These are phyloP conservation scores for Pomphorhynchus laevis DNA, from an alignment of 1,140 invertebrate genomes.

Conservation along the genomic window DNA sequence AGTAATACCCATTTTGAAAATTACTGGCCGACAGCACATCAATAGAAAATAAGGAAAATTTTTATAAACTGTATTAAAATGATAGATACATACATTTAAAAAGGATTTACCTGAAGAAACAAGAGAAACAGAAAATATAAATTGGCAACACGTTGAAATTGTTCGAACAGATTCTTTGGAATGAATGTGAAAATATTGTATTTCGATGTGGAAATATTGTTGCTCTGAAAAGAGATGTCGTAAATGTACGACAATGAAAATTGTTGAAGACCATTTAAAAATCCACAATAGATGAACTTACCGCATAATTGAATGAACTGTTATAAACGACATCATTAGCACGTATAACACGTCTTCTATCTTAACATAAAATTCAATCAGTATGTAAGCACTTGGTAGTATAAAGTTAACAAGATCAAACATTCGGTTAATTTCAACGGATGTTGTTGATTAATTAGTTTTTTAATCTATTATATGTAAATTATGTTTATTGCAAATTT, in stretches of 20 bases:
- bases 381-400: too few species aligned
- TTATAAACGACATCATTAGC: slow-evolving; percentile 76
- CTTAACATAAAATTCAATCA: slow-evolving; percentile 28
- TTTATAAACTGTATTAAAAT: neutral
- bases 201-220: slow-evolving; percentile 60
- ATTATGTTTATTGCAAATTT: too few species aligned
- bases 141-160: slow-evolving; percentile 84
- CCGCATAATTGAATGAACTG: slow-evolving; percentile 74
- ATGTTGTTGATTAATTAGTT: too few species aligned
- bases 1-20: neutral
- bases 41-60: neutral
- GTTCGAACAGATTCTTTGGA: slow-evolving; percentile 76
- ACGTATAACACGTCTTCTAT: slow-evolving; percentile 49
- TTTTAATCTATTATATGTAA: too few species aligned
- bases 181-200: slow-evolving; percentile 67
- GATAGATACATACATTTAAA: too few species aligned
- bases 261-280: slow-evolving; percentile 12
- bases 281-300: slow-evolving; percentile 26
- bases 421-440: too few species aligned
- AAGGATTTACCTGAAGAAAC: slow-evolving; percentile 24
- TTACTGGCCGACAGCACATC: neutral
- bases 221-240: slow-evolving; percentile 17
- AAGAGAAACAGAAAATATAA: slow-evolving; percentile 89
- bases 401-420: too few species aligned
- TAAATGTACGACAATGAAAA: neutral